Evolutionary conservation across 2,888 invertebrate genomes (phyloP), one percentile per base, ranked within the genome.

Genomic region (Orthosia gothica): DNA sequence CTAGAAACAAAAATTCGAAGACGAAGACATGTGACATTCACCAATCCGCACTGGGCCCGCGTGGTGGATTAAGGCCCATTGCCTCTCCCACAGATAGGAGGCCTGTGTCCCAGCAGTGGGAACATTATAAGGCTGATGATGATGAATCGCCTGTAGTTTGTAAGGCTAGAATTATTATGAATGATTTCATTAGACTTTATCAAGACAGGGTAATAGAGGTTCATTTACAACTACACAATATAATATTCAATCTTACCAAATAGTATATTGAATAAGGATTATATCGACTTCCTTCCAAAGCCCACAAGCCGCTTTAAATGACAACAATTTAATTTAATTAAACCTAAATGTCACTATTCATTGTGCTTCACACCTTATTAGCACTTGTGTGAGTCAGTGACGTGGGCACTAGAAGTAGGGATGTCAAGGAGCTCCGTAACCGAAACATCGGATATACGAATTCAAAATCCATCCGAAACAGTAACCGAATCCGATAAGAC

Each of bases 341-440:
- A 83, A 70, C 23, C 45, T 65, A 70, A 65, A 50, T 63, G 77
- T 55, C 62, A 40, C 50, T 73, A 74, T 71, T 26, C 40, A 59
- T 64, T 76, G 54, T 81, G 45, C 47, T 68, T 80, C 70, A 61
- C 73, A 58, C 79, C 79, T 63, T 83, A 79, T 83, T 73, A 79
- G 79, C 55, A 45, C 54, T 71, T 18, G 71, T 68, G 59, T 72
- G 80, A 83, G 64, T 90, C 90, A 90, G 75, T 82, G 69, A 70
- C 81, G 88, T 88, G 85, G 89, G 88, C 85, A 77, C 77, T 74
- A 55, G 84, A 40, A 40, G 40, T 40, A 40, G 40, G 9, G 40
- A 40, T 40, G 40, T 9, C 9, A 40, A 40, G 40, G 40, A 40
- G 40, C 40, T 40, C 40, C 7, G 32, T 32, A 7, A 32, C 32